Evolutionary conservation across 2,888 invertebrate genomes (phyloP), one percentile per base, ranked within the genome.

Genomic region (Rhingia rostrata): DNA sequence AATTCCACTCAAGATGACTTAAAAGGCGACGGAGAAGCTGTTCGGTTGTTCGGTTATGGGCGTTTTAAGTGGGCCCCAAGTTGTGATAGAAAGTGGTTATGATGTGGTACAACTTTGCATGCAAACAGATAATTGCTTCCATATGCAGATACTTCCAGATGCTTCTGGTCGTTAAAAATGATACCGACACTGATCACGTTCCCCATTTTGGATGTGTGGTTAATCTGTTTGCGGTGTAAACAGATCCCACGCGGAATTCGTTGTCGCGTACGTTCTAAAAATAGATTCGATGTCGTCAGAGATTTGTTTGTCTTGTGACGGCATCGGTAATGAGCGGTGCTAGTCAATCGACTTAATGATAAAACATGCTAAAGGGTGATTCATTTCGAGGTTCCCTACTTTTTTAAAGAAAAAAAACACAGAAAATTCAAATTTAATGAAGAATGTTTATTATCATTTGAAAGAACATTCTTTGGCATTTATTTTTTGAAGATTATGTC

Each of bases 1-100:
- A 9, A 43, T 61, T 60, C 49, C 30, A 7, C 22, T 22, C 43
- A 14, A 66, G 60, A 41, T 39, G 9, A 78, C 72, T 60, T 79
- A 39, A 30, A 60, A 41, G 73, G 69, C 0, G 32, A 49, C 12
- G 56, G 10, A n/a, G 41, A 39, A 41, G 4, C 14, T 22, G 30
- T 12, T 14, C 22, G 49, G 33, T 54, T 22, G 30, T 12, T 14
- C 22, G 49, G 33, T 54, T 49, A 72, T 79, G 73, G 79, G 83
- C 69, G 83, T 78, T n/a, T 22, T 9, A 43, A 47, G 79, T 83
- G 64, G 79, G 78, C 43, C n/a, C 22, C 9, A 58, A 35, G 37
- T 51, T 43, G 69, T 14, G 43, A 33, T 67, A 67, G 80, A 80
- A 75, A 75, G 75, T 75, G 14, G 80, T 35, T 64, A 4, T 30